A percentile compares a stretch with the other conserved stretches of the same genome.
Conservation (phyloP, 2,113 vertebrate species). For the Mixornis gularis region DNA sequence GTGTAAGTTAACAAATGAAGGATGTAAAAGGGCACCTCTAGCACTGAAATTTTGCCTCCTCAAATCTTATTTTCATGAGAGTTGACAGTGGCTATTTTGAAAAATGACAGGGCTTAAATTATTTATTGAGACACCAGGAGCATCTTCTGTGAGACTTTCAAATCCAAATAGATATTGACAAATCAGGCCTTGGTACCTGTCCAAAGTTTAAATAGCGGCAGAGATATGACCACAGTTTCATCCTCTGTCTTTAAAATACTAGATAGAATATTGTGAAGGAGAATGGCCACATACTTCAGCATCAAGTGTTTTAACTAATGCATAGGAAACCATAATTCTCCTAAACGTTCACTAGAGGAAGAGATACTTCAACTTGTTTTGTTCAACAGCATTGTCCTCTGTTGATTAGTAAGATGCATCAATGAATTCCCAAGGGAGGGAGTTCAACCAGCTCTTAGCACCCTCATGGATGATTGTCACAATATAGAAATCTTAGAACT, state of each 20-base stretch:
- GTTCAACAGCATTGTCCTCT: background rate
- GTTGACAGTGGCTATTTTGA: background rate
- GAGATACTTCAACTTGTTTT: background rate
- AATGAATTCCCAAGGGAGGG: background rate
- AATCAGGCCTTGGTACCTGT: background rate
- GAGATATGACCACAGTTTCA: background rate
- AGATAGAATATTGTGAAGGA: background rate
- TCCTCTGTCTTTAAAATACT: background rate
- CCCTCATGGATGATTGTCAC: background rate
- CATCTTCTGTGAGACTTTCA: background rate
- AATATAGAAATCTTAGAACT: background rate
- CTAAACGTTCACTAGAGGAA: background rate
- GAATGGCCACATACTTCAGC: background rate
- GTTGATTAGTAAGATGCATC: background rate
- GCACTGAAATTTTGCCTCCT: background rate
- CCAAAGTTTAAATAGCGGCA: background rate
- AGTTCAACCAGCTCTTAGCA: background rate
- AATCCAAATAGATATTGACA: background rate
- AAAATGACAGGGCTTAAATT: background rate
- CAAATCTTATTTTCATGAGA: background rate
- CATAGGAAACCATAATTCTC: background rate
- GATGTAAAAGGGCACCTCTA: background rate
- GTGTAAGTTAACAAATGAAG: background rate
- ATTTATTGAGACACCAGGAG: background rate
- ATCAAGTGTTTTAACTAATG: background rate